These are phyloP conservation scores for Numenius phaeopus DNA, from an alignment of 2,797 vertebrate genomes.

Conservation along the genomic window DNA sequence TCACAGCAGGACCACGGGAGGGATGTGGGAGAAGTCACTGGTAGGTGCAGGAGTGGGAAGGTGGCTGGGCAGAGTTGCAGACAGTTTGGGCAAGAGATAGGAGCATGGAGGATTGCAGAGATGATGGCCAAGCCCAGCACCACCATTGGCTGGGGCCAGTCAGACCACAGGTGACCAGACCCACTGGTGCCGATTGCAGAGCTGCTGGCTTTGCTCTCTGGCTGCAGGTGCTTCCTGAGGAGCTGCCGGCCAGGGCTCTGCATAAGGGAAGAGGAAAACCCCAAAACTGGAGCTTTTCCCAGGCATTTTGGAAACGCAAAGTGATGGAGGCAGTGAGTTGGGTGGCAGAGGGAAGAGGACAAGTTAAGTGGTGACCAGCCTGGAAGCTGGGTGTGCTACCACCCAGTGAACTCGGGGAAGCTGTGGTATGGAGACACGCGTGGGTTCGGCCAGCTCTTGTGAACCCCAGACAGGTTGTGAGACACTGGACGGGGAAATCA, in stretches of 20 bases:
- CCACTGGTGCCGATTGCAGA: accelerated
- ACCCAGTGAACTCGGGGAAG: too few species aligned
- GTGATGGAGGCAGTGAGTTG: accelerated
- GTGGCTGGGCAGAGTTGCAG: not conserved
- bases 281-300: not conserved
- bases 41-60: not conserved
- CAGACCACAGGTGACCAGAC: accelerated
- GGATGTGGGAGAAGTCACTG: too few species aligned
- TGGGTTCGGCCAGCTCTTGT: not conserved
- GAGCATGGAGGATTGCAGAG: not conserved
- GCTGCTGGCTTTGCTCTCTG: not conserved
- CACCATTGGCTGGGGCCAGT: accelerated
- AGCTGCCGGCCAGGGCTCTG: accelerated
- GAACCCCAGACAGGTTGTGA: not conserved
- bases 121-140: not conserved
- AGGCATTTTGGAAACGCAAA: accelerated
- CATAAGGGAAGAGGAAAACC: not conserved
- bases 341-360: accelerated
- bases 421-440: accelerated
- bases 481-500: too few species aligned
- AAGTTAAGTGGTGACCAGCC: not conserved
- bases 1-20: not conserved
- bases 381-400: not conserved
- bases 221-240: not conserved
- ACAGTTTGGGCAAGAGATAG: not conserved